phyloP scores from a whole-genome alignment of 2,797 vertebrate genomes.

The Sebastes nivosus region DNA sequence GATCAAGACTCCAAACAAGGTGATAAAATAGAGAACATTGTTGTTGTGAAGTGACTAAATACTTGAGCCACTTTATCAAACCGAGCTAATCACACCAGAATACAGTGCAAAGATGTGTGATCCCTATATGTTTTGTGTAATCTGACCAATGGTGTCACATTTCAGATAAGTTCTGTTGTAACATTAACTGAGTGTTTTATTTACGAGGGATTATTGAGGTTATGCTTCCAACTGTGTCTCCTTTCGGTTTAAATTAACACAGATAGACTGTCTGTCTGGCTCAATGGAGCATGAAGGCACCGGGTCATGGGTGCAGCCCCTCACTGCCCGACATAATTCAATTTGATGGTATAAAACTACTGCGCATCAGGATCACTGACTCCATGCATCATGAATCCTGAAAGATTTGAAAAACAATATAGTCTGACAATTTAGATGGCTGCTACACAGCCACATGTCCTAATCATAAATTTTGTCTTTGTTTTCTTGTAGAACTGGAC shows the following conservation, averaged over 20 bases:
- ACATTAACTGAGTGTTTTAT: not conserved
- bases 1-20: not conserved
- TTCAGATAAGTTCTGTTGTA: not conserved
- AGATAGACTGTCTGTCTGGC: not conserved
- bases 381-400: not conserved
- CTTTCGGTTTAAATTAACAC: constrained; percentile 3
- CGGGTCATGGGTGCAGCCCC: not conserved
- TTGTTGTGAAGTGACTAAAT: not conserved
- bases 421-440: not conserved
- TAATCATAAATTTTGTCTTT: not conserved
- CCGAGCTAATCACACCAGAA: not conserved
- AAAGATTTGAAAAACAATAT: not conserved
- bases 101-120: not conserved
- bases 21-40: not conserved
- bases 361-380: not conserved
- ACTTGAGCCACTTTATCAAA: not conserved
- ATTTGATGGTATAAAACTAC: constrained; percentile 11
- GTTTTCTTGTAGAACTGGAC: not conserved
- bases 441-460: not conserved
- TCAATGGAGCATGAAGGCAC: not conserved
- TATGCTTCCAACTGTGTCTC: not conserved
- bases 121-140: not conserved
- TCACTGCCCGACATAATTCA: not conserved
- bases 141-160: not conserved
- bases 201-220: not conserved